Evolutionary conservation across 1,140 invertebrate species (phyloP).

Genomic region (Drosophila eugracilis): DNA sequence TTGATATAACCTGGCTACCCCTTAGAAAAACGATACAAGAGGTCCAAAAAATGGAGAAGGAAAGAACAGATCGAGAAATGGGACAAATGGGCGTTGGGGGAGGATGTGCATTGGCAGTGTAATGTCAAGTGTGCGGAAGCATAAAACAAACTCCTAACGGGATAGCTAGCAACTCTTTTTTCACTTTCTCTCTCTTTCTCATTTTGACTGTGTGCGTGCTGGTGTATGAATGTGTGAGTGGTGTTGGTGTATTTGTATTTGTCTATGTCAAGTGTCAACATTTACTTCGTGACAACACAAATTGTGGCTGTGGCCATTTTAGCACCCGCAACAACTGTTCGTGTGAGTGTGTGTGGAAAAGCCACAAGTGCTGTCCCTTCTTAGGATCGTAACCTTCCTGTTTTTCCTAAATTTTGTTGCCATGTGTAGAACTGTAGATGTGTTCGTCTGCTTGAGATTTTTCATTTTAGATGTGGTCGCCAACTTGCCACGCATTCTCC

Average conservation of each 20-base stretch:
- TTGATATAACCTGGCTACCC: slow-evolving; percentile 29
- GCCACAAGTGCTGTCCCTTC: slow-evolving; percentile 67
- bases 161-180: slow-evolving; percentile 60
- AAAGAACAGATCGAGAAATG: neutral
- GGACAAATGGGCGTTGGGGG: neutral
- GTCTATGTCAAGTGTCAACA: slow-evolving; percentile 82
- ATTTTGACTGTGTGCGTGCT: slow-evolving; percentile 1
- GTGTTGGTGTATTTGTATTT: slow-evolving; percentile 67
- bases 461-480: slow-evolving; percentile 77
- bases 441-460: slow-evolving; percentile 75
- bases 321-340: slow-evolving; percentile 42
- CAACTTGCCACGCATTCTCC: slow-evolving; percentile 43
- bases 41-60: slow-evolving; percentile 3
- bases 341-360: slow-evolving; percentile 31
- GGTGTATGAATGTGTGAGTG: neutral
- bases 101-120: slow-evolving; percentile 67
- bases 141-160: slow-evolving; percentile 81
- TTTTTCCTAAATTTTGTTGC: slow-evolving; percentile 45
- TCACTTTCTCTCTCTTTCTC: slow-evolving; percentile 26
- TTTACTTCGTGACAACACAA: slow-evolving; percentile 81
- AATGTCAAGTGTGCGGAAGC: slow-evolving; percentile 80
- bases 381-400: slow-evolving; percentile 30
- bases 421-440: slow-evolving; percentile 27
- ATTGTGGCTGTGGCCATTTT: slow-evolving; percentile 79
- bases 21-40: neutral